Base-by-base conservation (phyloP, 2,113 vertebrate genomes). In the Stigmatopora nigra region DNA sequence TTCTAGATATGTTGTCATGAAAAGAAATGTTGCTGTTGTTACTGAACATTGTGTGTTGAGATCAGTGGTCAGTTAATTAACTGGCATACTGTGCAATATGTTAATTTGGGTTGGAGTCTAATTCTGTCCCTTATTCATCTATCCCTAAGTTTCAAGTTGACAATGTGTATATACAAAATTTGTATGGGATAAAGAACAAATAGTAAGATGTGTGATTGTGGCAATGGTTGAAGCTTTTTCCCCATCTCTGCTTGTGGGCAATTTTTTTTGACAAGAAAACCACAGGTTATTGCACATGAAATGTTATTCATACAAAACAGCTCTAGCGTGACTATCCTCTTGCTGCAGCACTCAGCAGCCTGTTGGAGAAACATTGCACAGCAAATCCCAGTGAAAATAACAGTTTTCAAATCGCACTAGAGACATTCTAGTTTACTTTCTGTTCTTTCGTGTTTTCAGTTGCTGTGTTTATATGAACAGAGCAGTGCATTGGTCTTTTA, bases 281-380 rank as follows among this genome's bases (percentile, higher is more conserved):
- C 77, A 79, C 88, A 88, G 84, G 84, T 87, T 86, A 87, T 84
- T 88, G 86, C 83, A 87, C 87, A 86, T 85, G 85, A 88, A 87
- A 88, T 87, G 78, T 87, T 87, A 87, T 89, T 89, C 83, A 87
- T 86, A 83, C 81, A 81, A 86, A 86, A 69, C 73, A 86, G 80
- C 80, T 86, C 71, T 85, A 83, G 76, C 83, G 80, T 86, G 86
- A 88, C 83, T 87, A 88, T 85, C 84, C 85, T 78, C 72, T 71
- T 75, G 76, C 78, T 72, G 79, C 84, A 87, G 84, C 82, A 70
- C 83, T 84, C 82, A 78, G 72, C 76, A 82, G 82, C 80, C 80
- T 80, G 77, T 80, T 88, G 85, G 82, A 82, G 81, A 84, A 85
- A 84, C 77, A 83, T 81, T 83, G 85, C 78, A 81, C 81, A 84